phyloP scores from a whole-genome alignment of 2,888 invertebrate species.

The Nipponacmea schrenckii region DNA sequence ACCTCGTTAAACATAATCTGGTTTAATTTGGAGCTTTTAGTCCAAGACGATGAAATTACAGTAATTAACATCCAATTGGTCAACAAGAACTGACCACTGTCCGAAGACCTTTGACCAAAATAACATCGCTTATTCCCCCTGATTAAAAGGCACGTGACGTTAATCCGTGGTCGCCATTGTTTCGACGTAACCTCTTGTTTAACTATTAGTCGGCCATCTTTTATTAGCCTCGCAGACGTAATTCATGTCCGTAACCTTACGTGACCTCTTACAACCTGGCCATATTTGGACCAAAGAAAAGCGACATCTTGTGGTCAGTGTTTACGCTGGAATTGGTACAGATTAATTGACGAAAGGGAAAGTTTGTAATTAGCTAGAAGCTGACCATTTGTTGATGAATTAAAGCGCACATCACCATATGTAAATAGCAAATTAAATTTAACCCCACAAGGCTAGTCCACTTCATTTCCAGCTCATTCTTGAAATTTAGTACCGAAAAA shows the following conservation, averaged over 20 bases:
- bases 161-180: neutral
- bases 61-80: slow-evolving; percentile 4
- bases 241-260: neutral
- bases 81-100: neutral
- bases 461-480: no score
- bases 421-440: no score
- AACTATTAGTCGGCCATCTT: neutral
- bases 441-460: no score
- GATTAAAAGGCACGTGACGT: neutral
- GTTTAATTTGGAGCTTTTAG: neutral
- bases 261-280: slow-evolving; percentile 1
- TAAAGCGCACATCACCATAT: no score
- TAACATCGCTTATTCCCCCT: neutral
- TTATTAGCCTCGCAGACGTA: neutral
- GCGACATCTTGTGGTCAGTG: slow-evolving; percentile 6
- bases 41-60: neutral
- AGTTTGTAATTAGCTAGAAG: no score
- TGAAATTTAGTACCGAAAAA: no score
- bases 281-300: slow-evolving; percentile 5
- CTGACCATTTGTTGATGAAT: no score
- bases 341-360: no score
- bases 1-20: neutral
- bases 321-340: neutral
- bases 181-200: neutral
- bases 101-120: slow-evolving; percentile 7